These are phyloP conservation scores for Falco concolor DNA, from an alignment of 2,797 vertebrate genomes.

Conservation along the genomic window DNA sequence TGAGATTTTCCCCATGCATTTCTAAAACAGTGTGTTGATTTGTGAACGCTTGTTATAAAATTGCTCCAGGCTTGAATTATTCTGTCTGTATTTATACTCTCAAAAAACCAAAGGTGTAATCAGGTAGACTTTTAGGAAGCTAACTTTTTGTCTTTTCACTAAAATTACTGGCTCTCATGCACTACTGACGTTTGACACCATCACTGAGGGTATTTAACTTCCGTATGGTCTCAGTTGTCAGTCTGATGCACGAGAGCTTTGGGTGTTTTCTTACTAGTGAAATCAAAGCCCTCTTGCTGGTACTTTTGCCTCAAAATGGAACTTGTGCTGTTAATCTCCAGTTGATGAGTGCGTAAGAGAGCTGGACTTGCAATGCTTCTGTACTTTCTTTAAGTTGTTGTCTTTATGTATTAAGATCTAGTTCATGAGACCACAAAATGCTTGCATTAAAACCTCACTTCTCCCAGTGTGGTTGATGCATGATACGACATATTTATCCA, in stretches of 20 bases:
- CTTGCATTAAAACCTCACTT: not conserved
- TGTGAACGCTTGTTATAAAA: not conserved
- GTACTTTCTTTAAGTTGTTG: not conserved
- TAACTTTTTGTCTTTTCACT: not conserved
- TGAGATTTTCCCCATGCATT: not conserved
- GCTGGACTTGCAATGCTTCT: not conserved
- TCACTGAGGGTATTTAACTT: not conserved
- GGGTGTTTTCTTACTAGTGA: not conserved
- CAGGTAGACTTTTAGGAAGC: not conserved
- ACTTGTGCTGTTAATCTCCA: not conserved
- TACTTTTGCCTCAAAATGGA: not conserved
- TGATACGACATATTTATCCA: not conserved
- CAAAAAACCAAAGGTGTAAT: not conserved
- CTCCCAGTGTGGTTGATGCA: not conserved
- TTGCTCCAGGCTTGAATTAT: not conserved
- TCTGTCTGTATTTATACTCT: not conserved
- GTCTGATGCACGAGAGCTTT: not conserved
- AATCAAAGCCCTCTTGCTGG: not conserved
- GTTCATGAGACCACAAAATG: not conserved
- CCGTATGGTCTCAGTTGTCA: not conserved
- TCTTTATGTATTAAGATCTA: not conserved
- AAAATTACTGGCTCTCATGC: not conserved
- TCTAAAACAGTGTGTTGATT: not conserved
- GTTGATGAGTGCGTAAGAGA: not conserved
- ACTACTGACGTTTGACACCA: not conserved